These are phyloP conservation scores for Diploscapter pachys DNA, from an alignment of 1,140 invertebrate genomes.

Conservation along the genomic window DNA sequence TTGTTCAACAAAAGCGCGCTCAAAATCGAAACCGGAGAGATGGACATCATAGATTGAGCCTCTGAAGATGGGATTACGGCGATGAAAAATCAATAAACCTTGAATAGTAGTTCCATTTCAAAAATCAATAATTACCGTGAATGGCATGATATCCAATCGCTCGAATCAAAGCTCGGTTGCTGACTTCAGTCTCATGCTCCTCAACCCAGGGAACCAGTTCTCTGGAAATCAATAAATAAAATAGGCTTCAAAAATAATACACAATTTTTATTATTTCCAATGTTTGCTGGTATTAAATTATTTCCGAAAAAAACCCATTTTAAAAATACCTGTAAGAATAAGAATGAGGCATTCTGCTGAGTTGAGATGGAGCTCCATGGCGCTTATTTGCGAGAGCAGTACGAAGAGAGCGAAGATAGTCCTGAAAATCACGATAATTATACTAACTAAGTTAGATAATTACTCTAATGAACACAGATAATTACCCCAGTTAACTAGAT, in stretches of 20 bases:
- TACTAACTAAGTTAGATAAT: not conserved
- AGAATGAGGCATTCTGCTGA: constrained; percentile 3
- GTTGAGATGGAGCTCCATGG: constrained; percentile 5
- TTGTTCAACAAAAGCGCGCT: constrained; percentile 5
- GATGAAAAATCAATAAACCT: no score
- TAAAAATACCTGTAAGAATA: constrained; percentile 23
- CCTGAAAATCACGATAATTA: not conserved
- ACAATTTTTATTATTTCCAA: not conserved
- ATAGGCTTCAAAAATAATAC: not conserved
- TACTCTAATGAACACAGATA: not conserved
- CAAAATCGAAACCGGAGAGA: constrained; percentile 17
- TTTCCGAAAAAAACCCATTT: not conserved
- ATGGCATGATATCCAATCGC: constrained; percentile 40
- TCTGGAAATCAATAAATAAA: constrained; percentile 18
- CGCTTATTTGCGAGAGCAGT: constrained; percentile 1
- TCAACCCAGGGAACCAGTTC: constrained; percentile 38
- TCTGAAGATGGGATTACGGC: constrained; percentile 1
- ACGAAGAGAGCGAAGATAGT: constrained; percentile 7
- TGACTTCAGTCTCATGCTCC: constrained; percentile 10
- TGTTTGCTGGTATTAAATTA: not conserved
- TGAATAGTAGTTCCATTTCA: no score
- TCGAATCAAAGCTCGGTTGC: constrained; percentile 34
- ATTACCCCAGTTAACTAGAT: not conserved
- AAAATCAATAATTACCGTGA: constrained; percentile 11
- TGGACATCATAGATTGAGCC: constrained; percentile 21